phyloP scores from a whole-genome alignment of 2,888 invertebrate genomes.

The Parnassius glacialis region DNA sequence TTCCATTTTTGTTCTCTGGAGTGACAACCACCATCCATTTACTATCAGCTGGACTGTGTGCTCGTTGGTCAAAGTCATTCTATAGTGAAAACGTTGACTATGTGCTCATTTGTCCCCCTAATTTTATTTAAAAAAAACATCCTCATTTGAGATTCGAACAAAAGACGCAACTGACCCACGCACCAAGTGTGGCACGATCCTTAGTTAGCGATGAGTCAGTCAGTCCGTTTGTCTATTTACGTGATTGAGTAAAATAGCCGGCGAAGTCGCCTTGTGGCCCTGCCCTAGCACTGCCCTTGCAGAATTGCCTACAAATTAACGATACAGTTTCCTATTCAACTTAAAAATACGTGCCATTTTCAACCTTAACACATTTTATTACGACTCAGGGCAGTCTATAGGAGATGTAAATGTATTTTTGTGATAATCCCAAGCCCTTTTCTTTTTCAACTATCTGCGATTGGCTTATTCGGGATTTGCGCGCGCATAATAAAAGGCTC shows the following conservation, averaged over 20 bases:
- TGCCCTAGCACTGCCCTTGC: constrained; percentile 16
- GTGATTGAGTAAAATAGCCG: constrained; percentile 23
- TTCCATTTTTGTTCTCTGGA: too few relatives aligned
- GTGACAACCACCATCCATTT: too few relatives aligned
- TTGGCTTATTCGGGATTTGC: constrained; percentile 49
- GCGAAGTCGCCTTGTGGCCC: constrained; percentile 16
- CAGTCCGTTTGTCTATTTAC: constrained; percentile 19
- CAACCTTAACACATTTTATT: constrained; percentile 2
- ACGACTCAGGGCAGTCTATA: not conserved
- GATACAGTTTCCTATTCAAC: not conserved
- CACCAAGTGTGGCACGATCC: constrained; percentile 6
- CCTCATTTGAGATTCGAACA: too few relatives aligned
- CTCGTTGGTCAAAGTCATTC: too few relatives aligned
- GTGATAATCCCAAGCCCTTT: constrained; percentile 42
- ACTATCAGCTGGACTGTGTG: too few relatives aligned
- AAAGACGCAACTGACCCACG: too few relatives aligned
- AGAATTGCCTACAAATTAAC: constrained; percentile 17
- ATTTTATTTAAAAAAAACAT: too few relatives aligned
- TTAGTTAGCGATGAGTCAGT: constrained; percentile 18
- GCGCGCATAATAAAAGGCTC: constrained; percentile 43
- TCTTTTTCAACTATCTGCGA: constrained; percentile 43
- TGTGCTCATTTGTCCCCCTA: too few relatives aligned
- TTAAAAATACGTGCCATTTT: not conserved
- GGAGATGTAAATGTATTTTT: constrained; percentile 11
- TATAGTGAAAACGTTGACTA: too few relatives aligned